Evolutionary conservation across 2,113 vertebrate genomes (phyloP), one percentile per base, ranked within the genome.

Genomic region (Mustelus asterias): DNA sequence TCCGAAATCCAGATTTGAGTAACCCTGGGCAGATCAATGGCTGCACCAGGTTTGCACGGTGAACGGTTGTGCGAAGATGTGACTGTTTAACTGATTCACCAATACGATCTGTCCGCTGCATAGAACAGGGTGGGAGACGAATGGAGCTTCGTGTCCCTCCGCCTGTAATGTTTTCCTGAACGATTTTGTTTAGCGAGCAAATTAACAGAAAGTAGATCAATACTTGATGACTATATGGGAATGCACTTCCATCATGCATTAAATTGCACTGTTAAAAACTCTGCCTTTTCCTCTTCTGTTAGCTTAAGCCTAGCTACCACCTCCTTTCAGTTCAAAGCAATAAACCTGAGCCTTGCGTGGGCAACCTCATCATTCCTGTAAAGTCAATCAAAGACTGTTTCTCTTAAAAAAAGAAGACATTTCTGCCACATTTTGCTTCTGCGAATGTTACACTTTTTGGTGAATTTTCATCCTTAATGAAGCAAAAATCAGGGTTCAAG

Each of bases 171-270:
- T 92, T 65, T 90, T 92, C 29, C 89, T n/a, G 58, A 65, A 92
- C 37, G 58, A 93, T 63, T 93, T 93, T 93, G 89, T 93, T 93
- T 63, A 37, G 33, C 63, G 0, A 20, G 65, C 60, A 65, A 93
- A 93, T 93, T 93, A 93, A 37, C 60, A 65, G 89, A 63, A 18
- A 93, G 60, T 8, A 33, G 63, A 93, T 93, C 89, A 93, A 93
- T 93, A 93, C 29, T 37, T 93, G 63, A 93, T 67, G 89, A 22
- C 89, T 37, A 20, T 65, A 18, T 65, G 4, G 14, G 33, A 93
- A 65, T 65, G 2, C 16, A 65, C 89, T 93, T 65, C 60, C 60
- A 58, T 93, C 89, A 10, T 41, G 33, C 60, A 41, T 93, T 93
- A 93, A 65, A 20, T n/a, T 65, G 29, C 89, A 93, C n/a, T 0